A percentile compares a stretch with the other conserved stretches of the same genome.
Evolutionary conservation across 1,140 invertebrate species (phyloP).

Genomic region (Bombus ignitus): DNA sequence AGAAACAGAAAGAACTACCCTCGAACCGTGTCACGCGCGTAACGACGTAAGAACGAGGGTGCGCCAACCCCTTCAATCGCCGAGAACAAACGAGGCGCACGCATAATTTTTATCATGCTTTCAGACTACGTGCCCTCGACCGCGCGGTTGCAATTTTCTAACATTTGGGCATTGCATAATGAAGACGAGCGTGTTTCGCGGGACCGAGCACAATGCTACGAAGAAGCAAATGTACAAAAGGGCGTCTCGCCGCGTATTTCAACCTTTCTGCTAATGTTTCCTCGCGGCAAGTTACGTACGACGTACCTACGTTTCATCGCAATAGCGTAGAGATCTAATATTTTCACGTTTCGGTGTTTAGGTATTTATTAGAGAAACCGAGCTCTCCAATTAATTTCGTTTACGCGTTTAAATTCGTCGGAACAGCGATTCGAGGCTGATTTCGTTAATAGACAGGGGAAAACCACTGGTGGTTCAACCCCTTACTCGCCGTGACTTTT

Average conservation of each 20-base stretch:
- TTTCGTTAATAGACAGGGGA: conserved; percentile 10
- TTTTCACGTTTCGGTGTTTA: neutral
- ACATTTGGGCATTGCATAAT: conserved; percentile 58
- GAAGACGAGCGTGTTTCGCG: conserved; percentile 48
- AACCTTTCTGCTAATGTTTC: conserved; percentile 54
- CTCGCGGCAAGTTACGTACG: neutral
- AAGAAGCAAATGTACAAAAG: conserved; percentile 50
- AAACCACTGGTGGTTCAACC: neutral
- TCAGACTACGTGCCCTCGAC: conserved; percentile 27
- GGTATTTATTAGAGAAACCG: neutral
- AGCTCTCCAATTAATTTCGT: neutral
- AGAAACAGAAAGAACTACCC: conserved; percentile 3
- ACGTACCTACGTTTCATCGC: neutral
- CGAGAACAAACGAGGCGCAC: conserved; percentile 42
- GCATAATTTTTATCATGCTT: conserved; percentile 55
- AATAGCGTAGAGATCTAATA: conserved; percentile 20
- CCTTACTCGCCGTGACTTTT: conserved; percentile 45
- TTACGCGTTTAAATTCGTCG: conserved; percentile 20
- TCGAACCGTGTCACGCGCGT: conserved; percentile 38
- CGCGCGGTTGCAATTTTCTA: conserved; percentile 56
- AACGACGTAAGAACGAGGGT: conserved; percentile 45
- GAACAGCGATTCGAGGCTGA: conserved; percentile 16
- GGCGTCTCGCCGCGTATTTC: conserved; percentile 40
- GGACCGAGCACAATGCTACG: conserved; percentile 40
- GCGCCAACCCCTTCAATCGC: conserved; percentile 45